Evolutionary conservation across 2,797 vertebrate genomes (phyloP).

Genomic region (Sarcoramphus papa): DNA sequence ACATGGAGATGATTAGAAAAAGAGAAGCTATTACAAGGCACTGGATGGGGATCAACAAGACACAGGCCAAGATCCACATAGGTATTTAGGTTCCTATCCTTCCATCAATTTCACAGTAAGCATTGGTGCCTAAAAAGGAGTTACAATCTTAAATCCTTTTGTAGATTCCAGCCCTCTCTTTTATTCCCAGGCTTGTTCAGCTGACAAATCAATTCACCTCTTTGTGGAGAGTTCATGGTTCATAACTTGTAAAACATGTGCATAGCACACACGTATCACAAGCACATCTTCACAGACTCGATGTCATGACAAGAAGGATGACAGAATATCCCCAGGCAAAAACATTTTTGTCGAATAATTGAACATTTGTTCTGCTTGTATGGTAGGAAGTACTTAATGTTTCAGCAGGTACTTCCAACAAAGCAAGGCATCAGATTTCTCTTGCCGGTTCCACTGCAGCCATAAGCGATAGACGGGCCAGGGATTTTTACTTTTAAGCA

Average conservation of each 20-base stretch:
- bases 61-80: not conserved
- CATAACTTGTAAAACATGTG: not conserved
- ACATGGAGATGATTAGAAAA: not conserved
- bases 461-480: not conserved
- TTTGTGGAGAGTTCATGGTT: not conserved
- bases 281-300: not conserved
- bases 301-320: not conserved
- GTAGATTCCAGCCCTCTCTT: not conserved
- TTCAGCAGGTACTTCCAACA: not conserved
- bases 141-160: not conserved
- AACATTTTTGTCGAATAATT: not conserved
- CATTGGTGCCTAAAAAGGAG: not conserved
- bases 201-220: not conserved
- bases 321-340: not conserved
- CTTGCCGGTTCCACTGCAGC: not conserved
- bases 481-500: not conserved
- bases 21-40: not conserved
- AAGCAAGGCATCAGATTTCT: not conserved
- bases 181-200: not conserved
- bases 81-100: not conserved
- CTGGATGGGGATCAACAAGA: not conserved
- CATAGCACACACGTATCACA: not conserved
- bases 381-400: not conserved
- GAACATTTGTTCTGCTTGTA: not conserved
- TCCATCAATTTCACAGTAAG: not conserved